These are phyloP conservation scores for Nibea coibor DNA, from an alignment of 2,113 vertebrate species.

Conservation along the genomic window DNA sequence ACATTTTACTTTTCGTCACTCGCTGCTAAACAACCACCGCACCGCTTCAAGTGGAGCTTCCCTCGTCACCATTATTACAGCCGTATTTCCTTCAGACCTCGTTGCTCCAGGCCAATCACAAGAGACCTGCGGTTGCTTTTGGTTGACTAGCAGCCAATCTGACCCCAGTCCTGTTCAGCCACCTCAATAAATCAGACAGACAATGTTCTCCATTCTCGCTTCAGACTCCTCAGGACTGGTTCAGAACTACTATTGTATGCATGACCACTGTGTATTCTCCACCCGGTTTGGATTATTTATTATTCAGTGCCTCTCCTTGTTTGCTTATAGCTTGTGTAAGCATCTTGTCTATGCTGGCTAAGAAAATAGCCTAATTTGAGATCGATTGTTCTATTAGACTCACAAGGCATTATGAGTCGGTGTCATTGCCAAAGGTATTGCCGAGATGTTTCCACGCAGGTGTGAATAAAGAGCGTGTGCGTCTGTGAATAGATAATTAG, in stretches of 20 bases:
- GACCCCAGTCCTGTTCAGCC: too few relatives aligned
- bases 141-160: not conserved
- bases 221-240: not conserved
- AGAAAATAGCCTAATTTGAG: constrained; percentile 46
- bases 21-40: not conserved
- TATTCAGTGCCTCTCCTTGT: constrained; percentile 22
- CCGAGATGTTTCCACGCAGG: constrained; percentile 35
- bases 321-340: constrained; percentile 37
- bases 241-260: not conserved
- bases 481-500: constrained; percentile 54
- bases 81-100: not conserved
- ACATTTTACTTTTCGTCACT: not conserved
- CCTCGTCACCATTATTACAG: too few relatives aligned
- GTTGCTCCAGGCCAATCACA: not conserved
- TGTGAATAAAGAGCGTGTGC: constrained; percentile 38
- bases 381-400: constrained; percentile 47
- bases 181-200: not conserved
- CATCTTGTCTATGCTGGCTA: constrained; percentile 27
- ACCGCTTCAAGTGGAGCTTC: not conserved
- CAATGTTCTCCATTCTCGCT: not conserved
- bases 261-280: not conserved
- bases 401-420: constrained; percentile 33
- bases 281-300: constrained; percentile 30
- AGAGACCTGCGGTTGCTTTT: not conserved
- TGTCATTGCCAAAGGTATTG: constrained; percentile 29